Evolutionary conservation across 2,113 vertebrate species (phyloP), one percentile per base, ranked within the genome.

Genomic region (Diadophis punctatus): DNA sequence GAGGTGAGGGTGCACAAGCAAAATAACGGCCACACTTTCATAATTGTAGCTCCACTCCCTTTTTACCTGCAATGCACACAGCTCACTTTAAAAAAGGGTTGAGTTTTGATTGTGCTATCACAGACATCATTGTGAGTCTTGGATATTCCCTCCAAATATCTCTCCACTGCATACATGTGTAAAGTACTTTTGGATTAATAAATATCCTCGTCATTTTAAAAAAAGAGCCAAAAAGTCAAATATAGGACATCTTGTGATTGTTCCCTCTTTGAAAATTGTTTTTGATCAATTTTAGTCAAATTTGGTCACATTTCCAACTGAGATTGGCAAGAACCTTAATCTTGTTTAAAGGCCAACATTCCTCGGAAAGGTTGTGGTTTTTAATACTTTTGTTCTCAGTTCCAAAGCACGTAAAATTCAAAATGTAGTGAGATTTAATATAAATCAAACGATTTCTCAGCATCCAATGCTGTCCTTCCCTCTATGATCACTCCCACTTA

Each of bases 311-410:
- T 94, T 86, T 93, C 34, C 20, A 91, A 90, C 80, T 46, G 60
- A 20, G 88, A 91, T 74, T 94, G 89, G 92, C 49, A 93, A 91
- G 48, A 87, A 93, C 93, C 27, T 92, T 93, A 90, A 86, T 95
- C 95, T 94, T 93, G 91, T 94, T 80, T 20, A 89, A 92, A 92
- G 63, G 55, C 46, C 95, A 51, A 95, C 90, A 74, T 93, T 94
- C 58, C 63, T 93, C 80, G 23, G 91, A 84, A 74, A 46, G 49
- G n/a, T 20, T n/a, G 49, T 85, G 27, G 1, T 34, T 51, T 92
- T 92, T 68, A 96, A 90, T 92, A 53, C 93, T 86, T 6, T 51
- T 55, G 27, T 88, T n/a, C 30, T 63, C 86, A 94, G 93, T 30
- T 95, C 7, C 68, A 87, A 56, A 27, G 46, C 60, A 91, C 90